A percentile compares a stretch with the other conserved stretches of the same genome.
Conservation (phyloP, 2,113 vertebrate genomes). For the Salvelinus alpinus region DNA sequence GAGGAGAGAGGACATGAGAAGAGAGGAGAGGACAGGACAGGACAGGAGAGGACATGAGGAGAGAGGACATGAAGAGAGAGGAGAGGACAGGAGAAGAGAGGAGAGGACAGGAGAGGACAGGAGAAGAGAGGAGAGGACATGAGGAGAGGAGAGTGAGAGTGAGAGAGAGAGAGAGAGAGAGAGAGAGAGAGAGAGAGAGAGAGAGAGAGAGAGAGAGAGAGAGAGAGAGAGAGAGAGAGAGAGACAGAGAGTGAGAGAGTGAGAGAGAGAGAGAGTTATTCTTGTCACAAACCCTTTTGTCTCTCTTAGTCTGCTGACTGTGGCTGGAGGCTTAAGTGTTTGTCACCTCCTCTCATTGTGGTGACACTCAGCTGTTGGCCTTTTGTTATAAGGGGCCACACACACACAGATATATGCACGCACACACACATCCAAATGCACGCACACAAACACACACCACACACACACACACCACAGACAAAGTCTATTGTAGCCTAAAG, state of each 20-base stretch:
- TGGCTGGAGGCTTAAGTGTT: background rate
- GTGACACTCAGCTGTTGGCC: background rate
- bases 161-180: conserved; percentile 1
- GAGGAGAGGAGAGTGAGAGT: background rate
- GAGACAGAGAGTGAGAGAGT: background rate
- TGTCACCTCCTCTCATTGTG: background rate
- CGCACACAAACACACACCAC: background rate
- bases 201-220: background rate
- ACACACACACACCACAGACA: too few relatives aligned
- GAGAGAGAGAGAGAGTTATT: too few relatives aligned
- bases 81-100: background rate
- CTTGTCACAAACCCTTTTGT: background rate
- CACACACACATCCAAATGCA: conserved; percentile 10
- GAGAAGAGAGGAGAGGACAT: background rate
- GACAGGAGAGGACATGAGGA: background rate
- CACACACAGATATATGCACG: conserved; percentile 11
- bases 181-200: background rate
- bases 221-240: background rate
- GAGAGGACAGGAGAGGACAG: background rate
- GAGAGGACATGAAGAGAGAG: background rate
- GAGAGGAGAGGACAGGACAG: background rate
- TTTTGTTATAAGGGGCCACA: background rate
- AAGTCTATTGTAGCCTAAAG: background rate
- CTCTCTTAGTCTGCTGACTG: background rate
- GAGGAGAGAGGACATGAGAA: background rate